These are phyloP conservation scores for Caenorhabditis parvicauda DNA, from an alignment of 2,888 invertebrate genomes.

Conservation along the genomic window DNA sequence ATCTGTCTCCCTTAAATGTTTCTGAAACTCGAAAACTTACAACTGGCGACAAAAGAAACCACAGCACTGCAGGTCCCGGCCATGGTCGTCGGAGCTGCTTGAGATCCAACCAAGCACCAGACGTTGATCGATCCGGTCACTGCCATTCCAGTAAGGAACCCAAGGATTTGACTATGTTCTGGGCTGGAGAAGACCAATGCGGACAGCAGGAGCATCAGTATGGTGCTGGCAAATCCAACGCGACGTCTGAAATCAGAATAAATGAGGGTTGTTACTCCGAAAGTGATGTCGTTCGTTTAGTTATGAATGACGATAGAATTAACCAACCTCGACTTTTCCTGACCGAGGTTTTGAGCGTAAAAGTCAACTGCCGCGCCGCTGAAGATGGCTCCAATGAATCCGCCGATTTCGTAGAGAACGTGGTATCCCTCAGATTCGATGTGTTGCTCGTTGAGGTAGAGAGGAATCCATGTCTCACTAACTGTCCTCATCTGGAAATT, in stretches of 20 bases:
- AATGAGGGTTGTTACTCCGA: no score
- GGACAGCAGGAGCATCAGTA: no score
- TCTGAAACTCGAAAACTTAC: constrained; percentile 18
- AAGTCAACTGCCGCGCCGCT: constrained; percentile 32
- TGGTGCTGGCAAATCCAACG: no score
- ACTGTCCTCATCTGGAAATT: constrained; percentile 32
- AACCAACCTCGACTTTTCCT: no score
- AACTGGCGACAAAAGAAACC: constrained; percentile 35
- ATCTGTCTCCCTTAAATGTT: not conserved
- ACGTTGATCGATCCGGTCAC: constrained; percentile 38
- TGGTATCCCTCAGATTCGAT: constrained; percentile 23
- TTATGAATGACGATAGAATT: no score
- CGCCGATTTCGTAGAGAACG: constrained; percentile 34
- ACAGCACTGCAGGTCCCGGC: constrained; percentile 35
- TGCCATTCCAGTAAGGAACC: constrained; percentile 25
- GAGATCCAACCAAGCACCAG: constrained; percentile 32
- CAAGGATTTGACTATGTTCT: no score
- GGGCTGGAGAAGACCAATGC: no score
- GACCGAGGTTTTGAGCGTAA: no score
- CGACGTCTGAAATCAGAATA: no score
- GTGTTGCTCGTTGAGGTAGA: constrained; percentile 19
- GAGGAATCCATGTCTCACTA: constrained; percentile 41
- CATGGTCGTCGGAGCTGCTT: constrained; percentile 12
- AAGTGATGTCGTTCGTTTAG: no score
- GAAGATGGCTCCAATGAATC: constrained; percentile 25